phyloP scores from a whole-genome alignment of 2,888 invertebrate genomes.

The Muscina levida region DNA sequence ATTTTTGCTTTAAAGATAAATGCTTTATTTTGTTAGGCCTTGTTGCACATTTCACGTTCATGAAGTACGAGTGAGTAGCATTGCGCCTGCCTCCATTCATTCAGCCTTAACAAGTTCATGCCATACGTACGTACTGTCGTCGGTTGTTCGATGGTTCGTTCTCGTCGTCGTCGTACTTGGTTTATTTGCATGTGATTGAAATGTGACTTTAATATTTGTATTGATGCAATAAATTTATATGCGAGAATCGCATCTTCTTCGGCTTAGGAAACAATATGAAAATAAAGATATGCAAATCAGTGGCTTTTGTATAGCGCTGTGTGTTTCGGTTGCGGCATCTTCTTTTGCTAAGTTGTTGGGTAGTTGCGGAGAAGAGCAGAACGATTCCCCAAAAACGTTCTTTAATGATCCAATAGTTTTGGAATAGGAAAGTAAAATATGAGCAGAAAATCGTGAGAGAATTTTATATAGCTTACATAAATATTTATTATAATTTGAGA shows the following conservation, averaged over 20 bases:
- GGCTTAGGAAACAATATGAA: conserved; percentile 50
- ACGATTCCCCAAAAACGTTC: conserved; percentile 20
- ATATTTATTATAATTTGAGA: conserved; percentile 32
- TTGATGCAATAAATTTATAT: conserved; percentile 73
- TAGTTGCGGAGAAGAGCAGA: background rate
- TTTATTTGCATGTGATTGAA: conserved; percentile 76
- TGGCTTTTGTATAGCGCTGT: conserved; percentile 5
- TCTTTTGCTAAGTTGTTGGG: conserved; percentile 31
- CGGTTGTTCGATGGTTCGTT: conserved; percentile 1
- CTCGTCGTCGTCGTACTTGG: conserved; percentile 21
- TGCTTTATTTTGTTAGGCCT: conserved; percentile 42
- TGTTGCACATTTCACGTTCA: conserved; percentile 2
- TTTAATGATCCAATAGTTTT: conserved; percentile 32
- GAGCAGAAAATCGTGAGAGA: conserved; percentile 15
- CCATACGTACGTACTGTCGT: conserved; percentile 36
- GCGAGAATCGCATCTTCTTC: conserved; percentile 54
- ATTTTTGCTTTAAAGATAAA: conserved; percentile 62
- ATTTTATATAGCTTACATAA: conserved; percentile 18
- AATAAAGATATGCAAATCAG: conserved; percentile 69
- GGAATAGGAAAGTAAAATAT: conserved; percentile 16
- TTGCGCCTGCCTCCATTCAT: conserved; percentile 23
- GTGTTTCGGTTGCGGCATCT: background rate
- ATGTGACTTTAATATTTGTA: conserved; percentile 76
- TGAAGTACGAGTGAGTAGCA: background rate
- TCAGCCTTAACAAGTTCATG: conserved; percentile 55